phyloP scores from a whole-genome alignment of 2,888 invertebrate species.

The Idaea biselata region DNA sequence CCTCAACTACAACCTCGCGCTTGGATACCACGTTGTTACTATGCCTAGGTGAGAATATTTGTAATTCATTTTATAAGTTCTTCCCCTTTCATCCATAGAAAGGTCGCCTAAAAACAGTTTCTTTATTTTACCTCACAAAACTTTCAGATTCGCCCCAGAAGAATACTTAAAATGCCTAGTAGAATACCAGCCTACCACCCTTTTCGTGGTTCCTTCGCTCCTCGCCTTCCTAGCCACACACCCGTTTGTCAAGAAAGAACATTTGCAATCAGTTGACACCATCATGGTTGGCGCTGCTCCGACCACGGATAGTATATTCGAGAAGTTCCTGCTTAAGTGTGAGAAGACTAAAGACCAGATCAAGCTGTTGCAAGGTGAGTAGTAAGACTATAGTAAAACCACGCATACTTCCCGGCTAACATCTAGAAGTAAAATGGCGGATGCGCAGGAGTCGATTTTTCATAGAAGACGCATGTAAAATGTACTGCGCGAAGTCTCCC shows the following conservation, averaged over 20 bases:
- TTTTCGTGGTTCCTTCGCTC: slow-evolving; percentile 89
- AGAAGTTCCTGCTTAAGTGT: slow-evolving; percentile 82
- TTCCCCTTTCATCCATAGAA: too few relatives aligned
- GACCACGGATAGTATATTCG: slow-evolving; percentile 82
- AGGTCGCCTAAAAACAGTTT: too few relatives aligned
- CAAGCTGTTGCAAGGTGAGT: slow-evolving; percentile 66
- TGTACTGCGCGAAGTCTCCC: too few relatives aligned
- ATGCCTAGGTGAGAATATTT: slow-evolving; percentile 77
- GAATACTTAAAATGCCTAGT: slow-evolving; percentile 84
- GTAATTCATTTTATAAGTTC: neutral
- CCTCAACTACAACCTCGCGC: slow-evolving; percentile 79
- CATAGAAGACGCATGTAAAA: too few relatives aligned
- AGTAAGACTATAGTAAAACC: too few relatives aligned
- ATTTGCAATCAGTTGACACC: slow-evolving; percentile 82
- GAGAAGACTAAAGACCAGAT: slow-evolving; percentile 74
- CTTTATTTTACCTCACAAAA: neutral
- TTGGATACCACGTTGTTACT: slow-evolving; percentile 83
- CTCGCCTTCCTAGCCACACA: slow-evolving; percentile 87
- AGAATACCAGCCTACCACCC: slow-evolving; percentile 80
- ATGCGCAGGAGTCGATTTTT: too few relatives aligned
- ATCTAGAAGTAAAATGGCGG: too few relatives aligned
- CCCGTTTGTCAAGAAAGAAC: slow-evolving; percentile 84
- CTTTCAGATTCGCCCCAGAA: slow-evolving; percentile 84
- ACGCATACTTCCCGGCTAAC: too few relatives aligned
- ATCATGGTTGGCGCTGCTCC: slow-evolving; percentile 89